Evolutionary conservation across 2,888 invertebrate genomes (phyloP), one percentile per base, ranked within the genome.

Genomic region (Phortica magna): DNA sequence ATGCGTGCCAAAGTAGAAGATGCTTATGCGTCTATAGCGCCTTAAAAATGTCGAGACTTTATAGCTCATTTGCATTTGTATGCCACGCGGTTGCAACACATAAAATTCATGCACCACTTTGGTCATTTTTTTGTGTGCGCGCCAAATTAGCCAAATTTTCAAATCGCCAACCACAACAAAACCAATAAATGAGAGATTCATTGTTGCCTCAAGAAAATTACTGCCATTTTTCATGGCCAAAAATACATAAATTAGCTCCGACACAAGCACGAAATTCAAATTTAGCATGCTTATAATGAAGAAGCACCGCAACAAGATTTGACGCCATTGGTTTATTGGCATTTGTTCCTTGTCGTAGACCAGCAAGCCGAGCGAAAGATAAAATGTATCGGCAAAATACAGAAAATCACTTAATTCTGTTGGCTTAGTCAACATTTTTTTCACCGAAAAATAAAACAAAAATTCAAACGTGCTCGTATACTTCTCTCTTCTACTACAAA

Each of bases 181-280:
- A 0, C 90, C 89, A 22, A 91, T 85, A 59, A 84, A 90, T 0
- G 89, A 84, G 0, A 89, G 78, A 64, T 84, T 87, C 81, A 85
- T 88, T 53, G 88, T 90, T 68, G 90, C 90, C 75, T 90, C 89
- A 5, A 89, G 64, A 53, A 91, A 90, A 78, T 88, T 83, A 43
- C 79, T 84, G 55, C 82, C 82, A 5, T 78, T 82, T n/a, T 76
- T 73, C 22, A 89, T 82, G 1, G 90, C 86, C 75, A 83, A 73
- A 0, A 84, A 67, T 0, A 91, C 84, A 76, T 84, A 91, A 0
- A 88, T 78, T 0, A 85, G 14, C 75, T 91, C 90, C 9, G 83
- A 77, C 0, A 90, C 0, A 3, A 90, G 77, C 48, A 81, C 82
- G 0, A 79, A 73, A 48, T 87, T 87, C 19, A 91, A 80, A 76